Evolutionary conservation across 2,797 vertebrate genomes (phyloP).

Genomic region (Anolis apletophallus): DNA sequence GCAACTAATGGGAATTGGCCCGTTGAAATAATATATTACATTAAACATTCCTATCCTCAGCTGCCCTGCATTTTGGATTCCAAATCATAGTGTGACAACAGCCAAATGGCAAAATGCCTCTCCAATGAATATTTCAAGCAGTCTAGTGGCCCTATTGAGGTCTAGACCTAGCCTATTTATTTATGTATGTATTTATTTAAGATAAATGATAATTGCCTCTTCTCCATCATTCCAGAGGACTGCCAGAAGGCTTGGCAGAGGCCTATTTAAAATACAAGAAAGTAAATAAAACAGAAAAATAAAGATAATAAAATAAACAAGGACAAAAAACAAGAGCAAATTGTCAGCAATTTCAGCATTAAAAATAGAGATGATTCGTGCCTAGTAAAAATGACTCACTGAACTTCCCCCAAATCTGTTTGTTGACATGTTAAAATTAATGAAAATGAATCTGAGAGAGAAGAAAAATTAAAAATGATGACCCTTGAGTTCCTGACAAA

Average conservation of each 20-base stretch:
- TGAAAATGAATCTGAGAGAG: background rate
- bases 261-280: background rate
- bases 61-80: too few relatives aligned
- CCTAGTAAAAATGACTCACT: background rate
- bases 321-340: background rate
- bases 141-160: too few relatives aligned
- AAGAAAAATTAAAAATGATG: background rate
- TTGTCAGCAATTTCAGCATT: background rate
- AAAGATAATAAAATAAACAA: background rate
- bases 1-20: background rate
- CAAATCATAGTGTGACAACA: background rate
- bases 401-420: background rate
- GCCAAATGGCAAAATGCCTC: background rate
- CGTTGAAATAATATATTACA: background rate
- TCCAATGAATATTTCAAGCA: background rate
- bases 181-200: background rate
- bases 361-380: background rate
- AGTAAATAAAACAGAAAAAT: background rate
- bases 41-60: background rate
- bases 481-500: background rate
- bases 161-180: background rate
- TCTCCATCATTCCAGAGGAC: background rate
- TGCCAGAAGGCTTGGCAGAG: background rate
- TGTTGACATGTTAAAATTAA: background rate
- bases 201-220: background rate